Conservation (phyloP, 2,797 vertebrate genomes). For the Vireo griseus region DNA sequence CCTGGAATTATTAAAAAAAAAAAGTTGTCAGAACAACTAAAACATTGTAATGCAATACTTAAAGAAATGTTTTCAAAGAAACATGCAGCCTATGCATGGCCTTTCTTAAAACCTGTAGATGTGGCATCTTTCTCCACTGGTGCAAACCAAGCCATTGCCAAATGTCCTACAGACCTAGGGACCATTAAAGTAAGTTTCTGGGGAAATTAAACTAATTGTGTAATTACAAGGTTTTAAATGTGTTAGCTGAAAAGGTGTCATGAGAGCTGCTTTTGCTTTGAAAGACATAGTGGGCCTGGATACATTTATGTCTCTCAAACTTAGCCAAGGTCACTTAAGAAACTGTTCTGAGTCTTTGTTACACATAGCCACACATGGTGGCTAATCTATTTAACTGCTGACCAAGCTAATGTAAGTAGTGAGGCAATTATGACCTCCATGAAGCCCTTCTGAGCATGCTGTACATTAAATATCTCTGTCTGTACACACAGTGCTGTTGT, state of each 20-base stretch:
- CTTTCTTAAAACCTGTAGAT: slow-evolving; percentile 85
- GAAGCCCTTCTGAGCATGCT: not conserved
- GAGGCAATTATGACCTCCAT: not conserved
- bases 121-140: slow-evolving; percentile 71
- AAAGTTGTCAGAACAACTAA: slow-evolving; percentile 77
- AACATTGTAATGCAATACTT: slow-evolving; percentile 81
- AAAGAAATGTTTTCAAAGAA: slow-evolving; percentile 90
- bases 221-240: not conserved
- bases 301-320: not conserved
- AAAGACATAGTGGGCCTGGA: not conserved
- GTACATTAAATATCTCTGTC: not conserved
- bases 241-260: not conserved
- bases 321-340: not conserved
- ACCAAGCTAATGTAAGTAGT: not conserved
- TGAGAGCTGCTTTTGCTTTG: not conserved
- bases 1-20: slow-evolving; percentile 59
- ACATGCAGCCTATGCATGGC: slow-evolving; percentile 86
- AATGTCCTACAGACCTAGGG: slow-evolving; percentile 85
- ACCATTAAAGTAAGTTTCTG: slow-evolving; percentile 82
- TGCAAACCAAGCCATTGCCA: slow-evolving; percentile 80
- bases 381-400: not conserved
- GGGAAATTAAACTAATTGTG: not conserved
- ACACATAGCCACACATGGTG: not conserved
- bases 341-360: not conserved
- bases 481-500: not conserved